phyloP scores from a whole-genome alignment of 2,888 invertebrate genomes.

The Argyra leucocephala region DNA sequence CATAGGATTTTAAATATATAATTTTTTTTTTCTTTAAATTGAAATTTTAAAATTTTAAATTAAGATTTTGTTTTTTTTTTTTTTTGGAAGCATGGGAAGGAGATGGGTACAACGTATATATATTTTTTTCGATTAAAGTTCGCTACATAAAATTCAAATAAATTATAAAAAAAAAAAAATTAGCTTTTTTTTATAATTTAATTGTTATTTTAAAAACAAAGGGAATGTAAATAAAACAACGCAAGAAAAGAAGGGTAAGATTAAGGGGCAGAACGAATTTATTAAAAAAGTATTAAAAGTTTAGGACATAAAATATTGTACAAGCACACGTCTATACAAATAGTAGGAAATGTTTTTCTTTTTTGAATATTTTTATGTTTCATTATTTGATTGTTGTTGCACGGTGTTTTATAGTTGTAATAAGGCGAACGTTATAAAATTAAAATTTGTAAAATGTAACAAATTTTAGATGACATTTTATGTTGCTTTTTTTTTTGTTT shows the following conservation, averaged over 20 bases:
- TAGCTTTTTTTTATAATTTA: background rate
- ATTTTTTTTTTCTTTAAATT: background rate
- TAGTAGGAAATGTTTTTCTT: too few species aligned
- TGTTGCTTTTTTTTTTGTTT: too few species aligned
- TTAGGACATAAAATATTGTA: background rate
- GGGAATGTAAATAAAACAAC: background rate
- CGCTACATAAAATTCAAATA: slow-evolving; percentile 4
- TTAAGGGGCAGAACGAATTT: background rate
- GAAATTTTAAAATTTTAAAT: background rate
- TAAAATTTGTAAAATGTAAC: too few species aligned
- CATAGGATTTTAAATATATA: background rate
- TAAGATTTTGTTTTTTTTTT: too few species aligned
- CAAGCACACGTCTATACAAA: too few species aligned
- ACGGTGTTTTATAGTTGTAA: too few species aligned
- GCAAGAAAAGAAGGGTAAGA: background rate
- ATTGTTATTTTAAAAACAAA: background rate
- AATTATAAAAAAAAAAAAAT: background rate
- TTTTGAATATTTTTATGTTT: too few species aligned
- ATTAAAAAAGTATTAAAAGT: slow-evolving; percentile 6
- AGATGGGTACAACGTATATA: background rate
- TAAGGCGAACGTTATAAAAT: too few species aligned
- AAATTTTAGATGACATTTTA: too few species aligned
- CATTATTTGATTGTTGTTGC: too few species aligned
- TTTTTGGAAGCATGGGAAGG: too few species aligned
- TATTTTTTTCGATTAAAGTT: background rate